Evolutionary conservation across 2,797 vertebrate species (phyloP).

Genomic region (Xenentodon cancila): DNA sequence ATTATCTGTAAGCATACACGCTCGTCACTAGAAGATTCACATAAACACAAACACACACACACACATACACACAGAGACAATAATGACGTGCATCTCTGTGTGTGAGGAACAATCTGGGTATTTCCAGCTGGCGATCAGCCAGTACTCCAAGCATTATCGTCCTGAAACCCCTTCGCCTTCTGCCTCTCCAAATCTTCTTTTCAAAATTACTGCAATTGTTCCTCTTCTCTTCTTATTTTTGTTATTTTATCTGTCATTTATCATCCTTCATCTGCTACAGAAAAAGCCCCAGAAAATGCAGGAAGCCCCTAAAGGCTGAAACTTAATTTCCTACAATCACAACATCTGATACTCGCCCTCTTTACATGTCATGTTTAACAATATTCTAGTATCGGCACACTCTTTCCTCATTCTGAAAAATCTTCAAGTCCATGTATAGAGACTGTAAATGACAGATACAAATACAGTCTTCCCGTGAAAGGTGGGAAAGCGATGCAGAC

Average conservation of each 20-base stretch:
- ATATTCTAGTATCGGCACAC: too few species aligned
- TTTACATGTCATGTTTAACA: too few species aligned
- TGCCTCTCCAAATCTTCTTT: slow-evolving; percentile 36
- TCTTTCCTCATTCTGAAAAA: too few species aligned
- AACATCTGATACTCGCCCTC: too few species aligned
- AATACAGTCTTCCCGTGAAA: too few species aligned
- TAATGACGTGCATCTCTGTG: slow-evolving; percentile 58
- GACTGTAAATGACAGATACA: too few species aligned
- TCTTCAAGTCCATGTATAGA: too few species aligned
- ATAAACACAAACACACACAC: slow-evolving; percentile 14
- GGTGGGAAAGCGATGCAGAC: too few species aligned
- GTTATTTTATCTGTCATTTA: neutral
- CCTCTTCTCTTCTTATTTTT: neutral
- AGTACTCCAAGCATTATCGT: slow-evolving; percentile 38
- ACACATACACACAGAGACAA: slow-evolving; percentile 16
- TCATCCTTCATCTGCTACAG: too few species aligned
- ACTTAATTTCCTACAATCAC: too few species aligned
- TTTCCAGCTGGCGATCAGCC: slow-evolving; percentile 70
- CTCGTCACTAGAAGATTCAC: neutral
- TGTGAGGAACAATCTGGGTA: slow-evolving; percentile 66
- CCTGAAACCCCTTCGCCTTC: slow-evolving; percentile 52
- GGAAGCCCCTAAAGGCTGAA: too few species aligned
- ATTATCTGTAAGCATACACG: slow-evolving; percentile 19
- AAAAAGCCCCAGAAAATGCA: too few species aligned
- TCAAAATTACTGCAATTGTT: slow-evolving; percentile 19